phyloP scores from a whole-genome alignment of 2,888 invertebrate species.

The Lucinisca nassula region DNA sequence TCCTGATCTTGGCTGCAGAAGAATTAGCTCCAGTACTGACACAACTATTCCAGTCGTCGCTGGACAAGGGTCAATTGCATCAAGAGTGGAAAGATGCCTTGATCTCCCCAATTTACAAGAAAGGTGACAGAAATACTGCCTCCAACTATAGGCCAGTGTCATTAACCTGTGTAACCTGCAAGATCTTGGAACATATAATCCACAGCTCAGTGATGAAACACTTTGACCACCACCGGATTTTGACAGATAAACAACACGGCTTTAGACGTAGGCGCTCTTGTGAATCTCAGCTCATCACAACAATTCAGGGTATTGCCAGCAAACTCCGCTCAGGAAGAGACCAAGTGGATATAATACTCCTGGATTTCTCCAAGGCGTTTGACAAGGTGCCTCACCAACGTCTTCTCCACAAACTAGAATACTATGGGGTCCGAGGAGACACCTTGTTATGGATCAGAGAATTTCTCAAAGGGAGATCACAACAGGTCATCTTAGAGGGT shows the following conservation, averaged over 20 bases:
- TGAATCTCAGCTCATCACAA: not conserved
- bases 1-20: conserved; percentile 22
- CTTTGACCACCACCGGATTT: conserved; percentile 18
- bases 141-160: conserved; percentile 65
- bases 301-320: not conserved
- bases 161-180: conserved; percentile 47
- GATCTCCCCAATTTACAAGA: conserved; percentile 40
- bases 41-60: conserved; percentile 23
- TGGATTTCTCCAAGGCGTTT: not conserved
- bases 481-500: too few relatives aligned
- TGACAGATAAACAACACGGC: conserved; percentile 41
- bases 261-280: conserved; percentile 28
- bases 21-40: conserved; percentile 24
- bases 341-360: not conserved
- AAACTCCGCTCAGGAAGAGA: not conserved
- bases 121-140: conserved; percentile 30
- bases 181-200: conserved; percentile 65
- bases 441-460: too few relatives aligned
- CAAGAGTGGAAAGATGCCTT: conserved; percentile 35
- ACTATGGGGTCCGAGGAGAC: not conserved
- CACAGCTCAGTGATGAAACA: conserved; percentile 40
- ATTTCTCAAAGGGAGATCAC: too few relatives aligned
- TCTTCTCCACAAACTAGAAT: not conserved
- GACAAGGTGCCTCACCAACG: not conserved
- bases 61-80: conserved; percentile 31